Base-by-base conservation (phyloP, 2,888 invertebrate genomes). In the Cerastoderma edule region DNA sequence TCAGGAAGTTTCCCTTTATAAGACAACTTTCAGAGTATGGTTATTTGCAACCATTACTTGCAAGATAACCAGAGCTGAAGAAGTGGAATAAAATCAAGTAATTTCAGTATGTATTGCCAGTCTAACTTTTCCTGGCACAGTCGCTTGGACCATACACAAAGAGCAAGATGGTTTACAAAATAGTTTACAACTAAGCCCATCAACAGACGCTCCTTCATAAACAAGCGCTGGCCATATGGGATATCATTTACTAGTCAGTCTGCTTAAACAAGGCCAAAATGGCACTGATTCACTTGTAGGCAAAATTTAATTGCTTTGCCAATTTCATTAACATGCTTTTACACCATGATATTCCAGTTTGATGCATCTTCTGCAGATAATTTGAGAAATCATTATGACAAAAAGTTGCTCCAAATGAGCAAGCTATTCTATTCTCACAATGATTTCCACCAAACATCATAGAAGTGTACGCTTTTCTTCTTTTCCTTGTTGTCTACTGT, bases 151-250 rank as follows among this genome's bases (percentile, higher is more conserved):
- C 39, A 35, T 27, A 60, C 39, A 60, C 60, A 60, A 60, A 60
- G 60, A 39, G 60, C 27, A 39, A 35, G 22, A 60, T 19, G 60
- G 35, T 35, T 35, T 33, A 60, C 60, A 39, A 60, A 60, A 60
- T 60, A 60, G 60, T 60, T 60, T 60, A 60, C 39, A 60, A 60
- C 32, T 60, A 39, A 2, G 22, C 60, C 60, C 16, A 39, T 50
- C 60, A n/a, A 60, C 60, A 60, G 35, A 60, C 24, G 60, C n/a
- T 22, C 5, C 24, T 39, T 24, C 39, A 22, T 60, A 60, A 60
- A 60, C 60, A 60, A 24, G 56, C 19, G 22, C 13, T 27, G 24
- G 39, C 60, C 60, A 60, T 33, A 60, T 60, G 60, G 60, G 27
- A 27, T 27, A 53, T 24, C 53, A 53, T 2, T 53, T 22, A 27